Evolutionary conservation across 2,113 vertebrate genomes (phyloP).

Genomic region (Boulengeromyrus knoepffleri): DNA sequence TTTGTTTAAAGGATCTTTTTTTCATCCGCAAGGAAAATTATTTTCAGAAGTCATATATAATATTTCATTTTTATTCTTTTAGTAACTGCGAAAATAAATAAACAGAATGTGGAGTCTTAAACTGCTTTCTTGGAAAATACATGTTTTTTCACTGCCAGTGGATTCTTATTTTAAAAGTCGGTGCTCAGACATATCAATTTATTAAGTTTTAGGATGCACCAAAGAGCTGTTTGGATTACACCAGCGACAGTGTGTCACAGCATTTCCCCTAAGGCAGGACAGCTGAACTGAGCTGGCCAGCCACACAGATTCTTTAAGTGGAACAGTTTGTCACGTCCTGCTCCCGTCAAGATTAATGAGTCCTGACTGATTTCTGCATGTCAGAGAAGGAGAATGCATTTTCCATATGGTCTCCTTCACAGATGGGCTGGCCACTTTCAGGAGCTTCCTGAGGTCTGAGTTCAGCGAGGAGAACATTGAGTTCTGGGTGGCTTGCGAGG

Average conservation of each 20-base stretch:
- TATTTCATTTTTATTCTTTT: neutral
- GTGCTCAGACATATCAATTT: neutral
- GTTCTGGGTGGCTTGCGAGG: constrained; percentile 71
- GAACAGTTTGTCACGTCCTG: neutral
- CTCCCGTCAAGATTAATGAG: neutral
- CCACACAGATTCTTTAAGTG: neutral
- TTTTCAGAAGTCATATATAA: neutral
- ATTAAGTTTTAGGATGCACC: neutral
- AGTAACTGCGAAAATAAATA: neutral
- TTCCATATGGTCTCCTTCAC: constrained; percentile 16
- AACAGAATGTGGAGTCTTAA: neutral
- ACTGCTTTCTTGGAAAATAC: neutral
- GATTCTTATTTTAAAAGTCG: neutral
- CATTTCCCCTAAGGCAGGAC: neutral
- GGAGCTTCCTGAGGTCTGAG: constrained; percentile 66
- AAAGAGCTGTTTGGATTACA: neutral
- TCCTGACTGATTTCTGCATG: neutral
- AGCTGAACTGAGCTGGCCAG: neutral
- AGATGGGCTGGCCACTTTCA: constrained; percentile 67
- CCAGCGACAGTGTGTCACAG: neutral
- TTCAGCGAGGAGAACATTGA: constrained; percentile 73
- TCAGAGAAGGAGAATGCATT: neutral
- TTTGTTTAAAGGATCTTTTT: neutral
- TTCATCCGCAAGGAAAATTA: neutral
- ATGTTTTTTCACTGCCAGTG: neutral